Conservation (phyloP, 2,888 invertebrate species). For the Dasysyrphus albostriatus region DNA sequence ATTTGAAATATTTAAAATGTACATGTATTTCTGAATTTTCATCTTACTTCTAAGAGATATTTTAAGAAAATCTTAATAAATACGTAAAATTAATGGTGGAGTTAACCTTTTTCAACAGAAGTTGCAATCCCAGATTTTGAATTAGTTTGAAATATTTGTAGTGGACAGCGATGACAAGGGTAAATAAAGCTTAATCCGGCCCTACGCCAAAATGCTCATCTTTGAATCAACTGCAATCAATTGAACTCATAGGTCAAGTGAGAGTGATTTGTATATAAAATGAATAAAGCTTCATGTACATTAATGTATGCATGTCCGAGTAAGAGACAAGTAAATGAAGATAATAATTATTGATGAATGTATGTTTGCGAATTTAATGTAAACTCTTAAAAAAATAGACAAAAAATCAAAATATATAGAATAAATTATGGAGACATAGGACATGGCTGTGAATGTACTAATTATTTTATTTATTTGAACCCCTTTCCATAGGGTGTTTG, state of each 20-base stretch:
- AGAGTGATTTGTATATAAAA: conserved; percentile 57
- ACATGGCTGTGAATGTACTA: not conserved
- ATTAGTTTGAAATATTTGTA: too few species aligned
- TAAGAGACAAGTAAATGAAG: not conserved
- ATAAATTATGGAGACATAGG: conserved; percentile 3
- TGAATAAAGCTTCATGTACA: conserved; percentile 1
- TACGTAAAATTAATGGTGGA: too few species aligned
- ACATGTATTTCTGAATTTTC: too few species aligned
- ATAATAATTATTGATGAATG: conserved; percentile 6
- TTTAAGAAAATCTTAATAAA: too few species aligned
- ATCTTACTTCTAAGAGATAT: too few species aligned
- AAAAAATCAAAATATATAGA: conserved; percentile 21
- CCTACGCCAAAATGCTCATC: not conserved
- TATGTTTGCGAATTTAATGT: conserved; percentile 23
- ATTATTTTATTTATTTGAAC: too few species aligned
- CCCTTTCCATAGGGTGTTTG: too few species aligned
- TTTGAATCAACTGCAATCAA: conserved; percentile 42
- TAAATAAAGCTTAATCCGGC: not conserved
- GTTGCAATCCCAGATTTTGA: too few species aligned
- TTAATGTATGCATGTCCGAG: not conserved
- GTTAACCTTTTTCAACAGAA: too few species aligned
- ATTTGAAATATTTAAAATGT: too few species aligned
- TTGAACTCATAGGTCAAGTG: conserved; percentile 58
- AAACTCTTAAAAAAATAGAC: conserved; percentile 1
- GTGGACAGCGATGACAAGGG: not conserved